Base-by-base conservation (phyloP, 2,797 vertebrate species). In the Sternarchorhynchus goeldii region DNA sequence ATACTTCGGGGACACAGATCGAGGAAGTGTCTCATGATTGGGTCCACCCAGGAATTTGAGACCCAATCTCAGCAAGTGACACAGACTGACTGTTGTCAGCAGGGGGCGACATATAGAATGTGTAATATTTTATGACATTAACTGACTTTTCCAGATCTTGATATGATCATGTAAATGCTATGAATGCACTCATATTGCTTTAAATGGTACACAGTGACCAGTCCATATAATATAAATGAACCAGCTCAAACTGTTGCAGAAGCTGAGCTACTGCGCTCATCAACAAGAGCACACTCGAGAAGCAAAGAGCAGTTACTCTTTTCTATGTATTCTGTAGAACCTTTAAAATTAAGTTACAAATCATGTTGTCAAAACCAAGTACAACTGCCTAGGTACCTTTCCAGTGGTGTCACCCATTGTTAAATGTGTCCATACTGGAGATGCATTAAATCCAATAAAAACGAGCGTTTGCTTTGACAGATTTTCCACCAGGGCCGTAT, bases 401-500 rank as follows among this genome's bases (percentile, higher is more conserved):
- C 67, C 66, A 60, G 14, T 78, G 50, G 80, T 36, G 60, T n/a
- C 57, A 32, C 31, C 25, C 21, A 2, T 25, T 67, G 74, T 68
- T 74, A 56, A 58, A 75, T 62, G 18, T 69, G 70, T 58, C 74
- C 71, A 71, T 77, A 50, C 59, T 4, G 3, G 63, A 59, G 59
- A 74, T 75, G 64, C 76, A 82, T 78, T 75, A 78, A 39, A 75
- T 34, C 58, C 57, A 21, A 72, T 75, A 76, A 79, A 76, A 75
- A 75, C 62, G 32, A 56, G 59, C 2, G 14, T 50, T 64, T 67
- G 41, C 50, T 80, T 73, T 81, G 64, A 82, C 82, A 77, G 59
- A 81, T 73, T 74, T 82, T 81, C 77, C 73, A 80, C 45, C 7
- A 65, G 78, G 79, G 73, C 59, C 25, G 25, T 79, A 77, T 81